Conservation (phyloP, 2,888 invertebrate genomes). For the Rutpela maculata region DNA sequence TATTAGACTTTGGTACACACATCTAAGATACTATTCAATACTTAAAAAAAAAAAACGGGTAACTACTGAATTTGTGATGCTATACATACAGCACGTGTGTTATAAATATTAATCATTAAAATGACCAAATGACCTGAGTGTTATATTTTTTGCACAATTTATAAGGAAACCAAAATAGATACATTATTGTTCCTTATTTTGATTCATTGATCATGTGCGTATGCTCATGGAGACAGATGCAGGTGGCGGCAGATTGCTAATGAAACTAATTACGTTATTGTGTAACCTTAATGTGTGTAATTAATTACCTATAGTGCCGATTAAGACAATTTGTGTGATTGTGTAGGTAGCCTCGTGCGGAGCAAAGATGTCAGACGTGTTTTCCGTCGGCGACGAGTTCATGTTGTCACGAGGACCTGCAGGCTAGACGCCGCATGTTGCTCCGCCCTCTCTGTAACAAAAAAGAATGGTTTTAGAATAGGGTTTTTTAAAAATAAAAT, state of each 20-base stretch:
- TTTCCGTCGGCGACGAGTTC: slow-evolving; percentile 69
- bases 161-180: background rate
- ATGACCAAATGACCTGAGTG: background rate
- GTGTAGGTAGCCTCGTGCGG: slow-evolving; percentile 79
- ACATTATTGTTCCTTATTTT: background rate
- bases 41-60: no score
- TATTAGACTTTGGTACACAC: no score
- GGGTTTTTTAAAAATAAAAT: background rate
- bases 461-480: slow-evolving; percentile 6
- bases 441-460: slow-evolving; percentile 62
- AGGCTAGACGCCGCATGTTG: slow-evolving; percentile 72
- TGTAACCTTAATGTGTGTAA: slow-evolving; percentile 2
- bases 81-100: no score
- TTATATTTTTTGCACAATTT: background rate
- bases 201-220: background rate
- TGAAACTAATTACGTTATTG: slow-evolving; percentile 9
- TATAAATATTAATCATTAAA: no score
- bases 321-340: slow-evolving; percentile 83
- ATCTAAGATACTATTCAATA: no score
- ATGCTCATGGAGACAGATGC: background rate
- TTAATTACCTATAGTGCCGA: slow-evolving; percentile 74
- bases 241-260: background rate
- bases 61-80: no score
- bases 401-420: slow-evolving; percentile 73
- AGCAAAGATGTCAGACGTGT: slow-evolving; percentile 64